Conservation (phyloP, 2,888 invertebrate species). For the Icerya purchasi region DNA sequence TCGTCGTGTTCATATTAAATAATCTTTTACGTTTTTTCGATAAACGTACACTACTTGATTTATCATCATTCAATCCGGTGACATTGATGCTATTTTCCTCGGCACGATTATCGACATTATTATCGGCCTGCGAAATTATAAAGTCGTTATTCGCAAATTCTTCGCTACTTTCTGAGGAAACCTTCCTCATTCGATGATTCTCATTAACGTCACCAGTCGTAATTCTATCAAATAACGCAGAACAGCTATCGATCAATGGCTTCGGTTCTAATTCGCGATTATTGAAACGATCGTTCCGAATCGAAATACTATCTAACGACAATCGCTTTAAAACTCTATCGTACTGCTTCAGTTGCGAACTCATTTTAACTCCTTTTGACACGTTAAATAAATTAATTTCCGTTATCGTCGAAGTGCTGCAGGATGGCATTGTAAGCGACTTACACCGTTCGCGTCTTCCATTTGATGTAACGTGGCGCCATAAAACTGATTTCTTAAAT, state of each 20-base stretch:
- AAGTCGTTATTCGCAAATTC: background rate
- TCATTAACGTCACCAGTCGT: background rate
- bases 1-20: background rate
- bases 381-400: no score
- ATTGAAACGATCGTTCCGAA: background rate
- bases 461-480: no score
- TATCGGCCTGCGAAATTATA: background rate
- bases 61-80: background rate
- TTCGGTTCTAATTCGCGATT: background rate
- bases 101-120: background rate
- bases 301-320: background rate
- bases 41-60: background rate
- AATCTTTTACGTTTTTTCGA: background rate
- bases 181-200: background rate
- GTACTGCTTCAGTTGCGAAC: background rate
- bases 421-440: background rate
- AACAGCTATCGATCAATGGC: background rate
- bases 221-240: background rate
- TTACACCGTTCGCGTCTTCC: background rate
- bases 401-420: background rate
- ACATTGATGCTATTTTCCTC: background rate
- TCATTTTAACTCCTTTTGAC: background rate
- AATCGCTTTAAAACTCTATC: background rate
- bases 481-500: no score
- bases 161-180: background rate